Base-by-base conservation (phyloP, 2,797 vertebrate species). In the Glossophaga mutica region DNA sequence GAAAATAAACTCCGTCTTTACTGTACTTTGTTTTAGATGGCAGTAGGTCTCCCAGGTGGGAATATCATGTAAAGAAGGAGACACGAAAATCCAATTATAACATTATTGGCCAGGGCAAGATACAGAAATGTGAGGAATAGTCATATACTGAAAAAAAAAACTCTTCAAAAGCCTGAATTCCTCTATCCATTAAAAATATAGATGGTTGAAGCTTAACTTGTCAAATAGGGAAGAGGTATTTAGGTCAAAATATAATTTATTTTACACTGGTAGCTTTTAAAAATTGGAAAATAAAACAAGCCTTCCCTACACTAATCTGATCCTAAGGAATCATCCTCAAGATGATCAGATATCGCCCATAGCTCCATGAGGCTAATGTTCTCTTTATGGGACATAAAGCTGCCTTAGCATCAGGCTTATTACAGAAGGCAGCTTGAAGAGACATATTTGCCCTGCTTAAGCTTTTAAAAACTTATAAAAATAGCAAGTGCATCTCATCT, bases 381-480 rank as follows among this genome's bases (percentile, higher is more conserved):
- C 92, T 91, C 89, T 96, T 97, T 96, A 98, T 95, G 93, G 92
- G 86, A 94, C 93, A 96, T 97, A 97, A 97, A 97, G 71, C 95
- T 94, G 83, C 93, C 94, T 95, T 95, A 95, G 87, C 93, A 96
- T 96, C 95, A 96, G 95, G 97, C 91, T 96, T 96, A 96, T 94
- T 95, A 90, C 89, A 91, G 93, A 84, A 97, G 94, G 95, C 97
- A 98, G 96, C 96, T 97, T 96, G 96, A 93, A 95, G 91, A 97
- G 97, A 95, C 96, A 95, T 97, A 97, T 96, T 98, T 97, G 95
- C 97, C 95, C 96, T 96, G 95, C 95, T 97, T 96, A 97, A 97
- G 96, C 97, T 96, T 97, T 98, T 97, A 96, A 96, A 97, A 96
- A 96, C 96, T 96, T 97, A 93, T 96, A 97, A 98, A 97, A 97